Evolutionary conservation across 2,888 invertebrate genomes (phyloP).

Genomic region (Tetranychus truncatus): DNA sequence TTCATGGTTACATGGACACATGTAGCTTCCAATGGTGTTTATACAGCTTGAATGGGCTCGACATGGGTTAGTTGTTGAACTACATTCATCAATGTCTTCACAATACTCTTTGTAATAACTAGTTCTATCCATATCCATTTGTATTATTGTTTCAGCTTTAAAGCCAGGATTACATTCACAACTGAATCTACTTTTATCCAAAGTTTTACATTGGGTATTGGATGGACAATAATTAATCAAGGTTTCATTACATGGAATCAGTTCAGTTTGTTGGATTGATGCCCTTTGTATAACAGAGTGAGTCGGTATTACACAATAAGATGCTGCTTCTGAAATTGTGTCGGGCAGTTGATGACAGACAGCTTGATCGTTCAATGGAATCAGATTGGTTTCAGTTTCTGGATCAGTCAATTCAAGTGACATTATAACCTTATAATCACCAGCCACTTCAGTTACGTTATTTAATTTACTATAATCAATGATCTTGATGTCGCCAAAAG

Average conservation of each 20-base stretch:
- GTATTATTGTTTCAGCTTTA: neutral
- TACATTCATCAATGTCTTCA: neutral
- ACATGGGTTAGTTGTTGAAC: neutral
- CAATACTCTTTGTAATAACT: neutral
- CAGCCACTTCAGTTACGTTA: neutral
- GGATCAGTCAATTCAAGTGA: neutral
- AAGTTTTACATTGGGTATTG: neutral
- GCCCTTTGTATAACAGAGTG: neutral
- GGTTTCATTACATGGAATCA: neutral
- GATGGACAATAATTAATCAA: neutral
- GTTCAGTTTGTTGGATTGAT: neutral
- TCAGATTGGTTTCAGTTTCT: neutral
- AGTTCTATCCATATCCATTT: neutral
- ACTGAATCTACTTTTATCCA: neutral
- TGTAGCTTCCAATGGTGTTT: neutral
- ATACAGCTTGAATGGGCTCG: neutral
- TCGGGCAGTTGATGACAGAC: neutral
- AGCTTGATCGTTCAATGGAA: neutral
- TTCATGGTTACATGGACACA: neutral
- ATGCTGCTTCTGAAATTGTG: neutral
- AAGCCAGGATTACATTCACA: neutral
- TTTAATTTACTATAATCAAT: neutral
- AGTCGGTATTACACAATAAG: neutral
- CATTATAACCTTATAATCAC: neutral
- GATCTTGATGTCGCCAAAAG: neutral